Conservation (phyloP, 2,888 invertebrate species). For the Lobophora halterata region DNA sequence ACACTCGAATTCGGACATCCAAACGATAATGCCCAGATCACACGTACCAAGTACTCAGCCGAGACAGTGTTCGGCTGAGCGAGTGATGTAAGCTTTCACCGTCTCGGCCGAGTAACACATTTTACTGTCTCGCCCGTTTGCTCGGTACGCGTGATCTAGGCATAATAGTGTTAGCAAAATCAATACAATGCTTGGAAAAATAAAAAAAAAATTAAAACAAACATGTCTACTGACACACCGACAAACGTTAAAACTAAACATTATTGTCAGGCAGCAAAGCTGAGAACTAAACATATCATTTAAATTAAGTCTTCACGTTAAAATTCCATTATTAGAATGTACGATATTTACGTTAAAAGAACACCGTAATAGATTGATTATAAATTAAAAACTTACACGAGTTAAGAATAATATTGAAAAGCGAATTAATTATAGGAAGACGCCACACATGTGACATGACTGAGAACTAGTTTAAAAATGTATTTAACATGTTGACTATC, state of each 20-base stretch:
- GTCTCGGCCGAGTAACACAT: too few relatives aligned
- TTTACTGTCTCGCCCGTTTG: too few relatives aligned
- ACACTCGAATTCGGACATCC: constrained; percentile 7
- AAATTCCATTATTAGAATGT: constrained; percentile 33
- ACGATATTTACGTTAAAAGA: constrained; percentile 34
- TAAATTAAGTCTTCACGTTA: constrained; percentile 60
- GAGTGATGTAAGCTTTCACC: too few relatives aligned
- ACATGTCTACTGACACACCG: constrained; percentile 35
- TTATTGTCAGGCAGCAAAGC: constrained; percentile 71
- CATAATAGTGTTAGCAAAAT: constrained; percentile 35
- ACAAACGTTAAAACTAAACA: constrained; percentile 52
- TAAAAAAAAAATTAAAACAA: constrained; percentile 39
- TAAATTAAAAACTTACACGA: constrained; percentile 52
- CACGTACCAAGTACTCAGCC: too few relatives aligned
- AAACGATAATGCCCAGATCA: too few relatives aligned
- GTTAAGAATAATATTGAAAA: constrained; percentile 43
- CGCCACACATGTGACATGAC: constrained; percentile 24
- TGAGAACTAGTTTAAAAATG: constrained; percentile 13
- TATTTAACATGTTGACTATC: constrained; percentile 44
- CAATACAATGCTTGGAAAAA: constrained; percentile 44
- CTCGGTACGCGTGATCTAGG: too few relatives aligned
- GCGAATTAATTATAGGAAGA: constrained; percentile 39
- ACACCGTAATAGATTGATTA: constrained; percentile 50
- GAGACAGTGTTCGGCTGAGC: too few relatives aligned
- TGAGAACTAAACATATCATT: constrained; percentile 48